Evolutionary conservation across 2,113 vertebrate genomes (phyloP).

Genomic region (Thinocorus orbignyianus): DNA sequence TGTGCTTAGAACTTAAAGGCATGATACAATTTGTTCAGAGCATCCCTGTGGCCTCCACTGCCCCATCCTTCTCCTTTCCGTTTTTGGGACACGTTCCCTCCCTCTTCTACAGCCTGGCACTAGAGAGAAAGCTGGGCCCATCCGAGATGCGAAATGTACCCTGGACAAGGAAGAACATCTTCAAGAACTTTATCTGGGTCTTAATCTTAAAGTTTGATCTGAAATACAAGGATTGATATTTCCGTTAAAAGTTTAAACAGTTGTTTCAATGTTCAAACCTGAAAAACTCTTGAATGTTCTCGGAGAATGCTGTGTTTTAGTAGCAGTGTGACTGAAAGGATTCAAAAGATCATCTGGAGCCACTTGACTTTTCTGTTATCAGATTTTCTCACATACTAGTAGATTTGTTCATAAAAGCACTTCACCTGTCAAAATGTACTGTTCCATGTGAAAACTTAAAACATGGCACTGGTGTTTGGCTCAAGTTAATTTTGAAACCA

Average conservation of each 20-base stretch:
- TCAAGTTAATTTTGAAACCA: background rate
- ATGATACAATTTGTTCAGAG: background rate
- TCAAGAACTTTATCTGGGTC: background rate
- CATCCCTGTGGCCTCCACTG: background rate
- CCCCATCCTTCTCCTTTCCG: background rate
- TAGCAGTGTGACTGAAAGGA: background rate
- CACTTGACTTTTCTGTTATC: background rate
- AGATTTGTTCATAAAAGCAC: background rate
- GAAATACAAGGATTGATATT: background rate
- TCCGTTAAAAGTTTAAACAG: background rate
- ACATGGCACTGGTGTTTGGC: background rate
- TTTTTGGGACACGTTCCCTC: background rate
- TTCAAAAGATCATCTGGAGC: background rate
- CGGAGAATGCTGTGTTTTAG: background rate
- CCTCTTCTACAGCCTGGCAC: background rate
- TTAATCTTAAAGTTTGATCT: background rate
- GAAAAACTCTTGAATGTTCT: background rate
- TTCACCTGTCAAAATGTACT: background rate
- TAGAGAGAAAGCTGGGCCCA: background rate
- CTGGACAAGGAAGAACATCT: background rate
- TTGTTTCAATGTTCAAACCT: background rate
- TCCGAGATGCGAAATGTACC: background rate
- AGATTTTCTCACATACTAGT: background rate
- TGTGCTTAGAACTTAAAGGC: background rate
- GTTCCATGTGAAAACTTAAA: background rate